Evolutionary conservation across 2,113 vertebrate species (phyloP).

Genomic region (Notarius lentiginosus): DNA sequence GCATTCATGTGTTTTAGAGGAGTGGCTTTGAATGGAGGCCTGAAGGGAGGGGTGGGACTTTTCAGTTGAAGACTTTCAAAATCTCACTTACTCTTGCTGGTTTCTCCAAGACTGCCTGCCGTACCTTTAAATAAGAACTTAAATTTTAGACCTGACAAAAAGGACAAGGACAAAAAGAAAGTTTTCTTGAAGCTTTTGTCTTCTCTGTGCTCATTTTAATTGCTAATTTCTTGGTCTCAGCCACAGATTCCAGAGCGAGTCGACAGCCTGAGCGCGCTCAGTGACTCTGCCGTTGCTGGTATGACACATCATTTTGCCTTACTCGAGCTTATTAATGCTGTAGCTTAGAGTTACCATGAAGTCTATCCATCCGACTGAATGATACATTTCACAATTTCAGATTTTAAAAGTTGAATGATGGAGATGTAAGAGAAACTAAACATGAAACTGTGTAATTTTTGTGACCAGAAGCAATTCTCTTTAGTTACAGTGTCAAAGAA

Average conservation of each 20-base stretch:
- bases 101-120: too few relatives aligned
- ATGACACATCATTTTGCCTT: slow-evolving; percentile 27
- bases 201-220: background rate
- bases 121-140: too few relatives aligned
- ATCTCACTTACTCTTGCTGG: too few relatives aligned
- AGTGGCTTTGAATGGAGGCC: too few relatives aligned
- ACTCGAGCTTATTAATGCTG: background rate
- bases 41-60: too few relatives aligned
- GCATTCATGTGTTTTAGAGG: too few relatives aligned
- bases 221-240: slow-evolving; percentile 51
- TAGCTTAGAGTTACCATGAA: background rate
- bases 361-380: background rate
- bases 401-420: background rate
- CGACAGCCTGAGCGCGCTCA: slow-evolving; percentile 75
- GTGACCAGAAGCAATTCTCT: slow-evolving; percentile 14
- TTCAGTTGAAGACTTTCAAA: too few relatives aligned
- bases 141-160: background rate
- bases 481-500: slow-evolving; percentile 69
- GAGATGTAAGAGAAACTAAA: background rate
- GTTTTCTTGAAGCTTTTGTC: background rate
- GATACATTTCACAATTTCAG: background rate
- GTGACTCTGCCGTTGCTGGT: slow-evolving; percentile 76
- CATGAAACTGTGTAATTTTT: background rate
- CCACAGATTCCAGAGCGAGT: slow-evolving; percentile 79
- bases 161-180: background rate